phyloP scores from a whole-genome alignment of 2,888 invertebrate species.

The Zygogramma bicolorata region DNA sequence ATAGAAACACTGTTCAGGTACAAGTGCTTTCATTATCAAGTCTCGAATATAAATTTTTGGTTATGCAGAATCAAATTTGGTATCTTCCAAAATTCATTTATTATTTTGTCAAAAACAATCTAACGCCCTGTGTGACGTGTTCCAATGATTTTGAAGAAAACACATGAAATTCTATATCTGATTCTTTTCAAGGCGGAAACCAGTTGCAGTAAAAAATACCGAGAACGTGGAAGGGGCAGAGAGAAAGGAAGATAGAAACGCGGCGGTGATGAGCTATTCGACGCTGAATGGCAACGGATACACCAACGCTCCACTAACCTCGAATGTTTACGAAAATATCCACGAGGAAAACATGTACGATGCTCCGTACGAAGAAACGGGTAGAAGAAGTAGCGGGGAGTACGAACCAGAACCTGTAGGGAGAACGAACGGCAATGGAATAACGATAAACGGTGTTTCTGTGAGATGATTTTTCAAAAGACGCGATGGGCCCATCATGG shows the following conservation, averaged over 20 bases:
- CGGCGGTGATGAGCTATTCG: constrained; percentile 90
- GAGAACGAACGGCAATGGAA: constrained; percentile 70
- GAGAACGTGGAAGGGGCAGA: constrained; percentile 90
- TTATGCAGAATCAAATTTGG: too few species aligned
- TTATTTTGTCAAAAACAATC: too few species aligned
- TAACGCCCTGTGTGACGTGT: too few species aligned
- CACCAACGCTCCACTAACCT: constrained; percentile 56
- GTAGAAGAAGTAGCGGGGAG: constrained; percentile 70
- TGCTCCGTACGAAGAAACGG: constrained; percentile 79
- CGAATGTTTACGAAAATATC: constrained; percentile 74
- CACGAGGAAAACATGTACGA: constrained; percentile 81
- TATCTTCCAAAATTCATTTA: too few species aligned
- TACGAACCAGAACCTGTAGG: constrained; percentile 77
- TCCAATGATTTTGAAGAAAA: too few species aligned
- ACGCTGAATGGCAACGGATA: constrained; percentile 78
- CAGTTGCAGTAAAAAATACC: constrained; percentile 88
- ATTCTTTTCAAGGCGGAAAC: constrained; percentile 76
- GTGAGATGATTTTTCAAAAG: constrained; percentile 73
- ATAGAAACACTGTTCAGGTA: too few species aligned
- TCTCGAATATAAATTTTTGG: too few species aligned
- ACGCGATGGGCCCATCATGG: background rate
- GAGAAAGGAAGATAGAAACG: constrained; percentile 86
- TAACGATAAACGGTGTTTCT: constrained; percentile 91
- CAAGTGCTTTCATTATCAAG: too few species aligned
- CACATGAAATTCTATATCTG: too few species aligned